Percentiles rank a stretch among this genome's conserved stretches.
phyloP scores from a whole-genome alignment of 2,888 invertebrate genomes.

The Xiphydria camelus region DNA sequence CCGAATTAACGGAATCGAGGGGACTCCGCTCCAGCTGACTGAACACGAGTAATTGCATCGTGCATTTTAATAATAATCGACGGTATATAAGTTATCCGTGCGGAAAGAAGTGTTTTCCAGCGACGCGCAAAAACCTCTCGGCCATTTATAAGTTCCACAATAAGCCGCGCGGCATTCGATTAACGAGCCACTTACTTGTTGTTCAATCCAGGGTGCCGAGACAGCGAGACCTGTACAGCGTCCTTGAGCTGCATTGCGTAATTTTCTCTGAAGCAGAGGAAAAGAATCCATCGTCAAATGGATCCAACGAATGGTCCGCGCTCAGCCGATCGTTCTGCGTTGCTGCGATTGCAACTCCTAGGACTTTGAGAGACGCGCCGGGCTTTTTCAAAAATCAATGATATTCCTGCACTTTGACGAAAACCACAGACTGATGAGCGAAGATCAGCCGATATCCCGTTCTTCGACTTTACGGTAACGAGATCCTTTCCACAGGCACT shows the following conservation, averaged over 20 bases:
- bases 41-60: too few relatives aligned
- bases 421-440: slow-evolving; percentile 9
- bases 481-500: too few relatives aligned
- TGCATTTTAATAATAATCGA: too few relatives aligned
- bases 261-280: slow-evolving; percentile 25
- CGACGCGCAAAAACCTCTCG: too few relatives aligned
- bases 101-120: too few relatives aligned
- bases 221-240: slow-evolving; percentile 40
- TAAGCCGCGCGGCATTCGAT: slow-evolving; percentile 13
- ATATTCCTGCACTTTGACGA: too few relatives aligned
- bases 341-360: too few relatives aligned
- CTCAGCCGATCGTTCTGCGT: too few relatives aligned
- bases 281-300: not conserved
- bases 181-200: slow-evolving; percentile 43
- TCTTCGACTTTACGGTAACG: not conserved
- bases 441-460: not conserved
- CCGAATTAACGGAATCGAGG: slow-evolving; percentile 28
- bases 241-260: slow-evolving; percentile 52
- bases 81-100: too few relatives aligned
- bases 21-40: slow-evolving; percentile 44
- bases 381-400: too few relatives aligned
- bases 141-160: not conserved
- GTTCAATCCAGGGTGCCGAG: slow-evolving; percentile 46
- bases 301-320: too few relatives aligned
- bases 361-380: too few relatives aligned